Evolutionary conservation across 2,113 vertebrate genomes (phyloP), one percentile per base, ranked within the genome.

Genomic region (Atherinomorus stipes): DNA sequence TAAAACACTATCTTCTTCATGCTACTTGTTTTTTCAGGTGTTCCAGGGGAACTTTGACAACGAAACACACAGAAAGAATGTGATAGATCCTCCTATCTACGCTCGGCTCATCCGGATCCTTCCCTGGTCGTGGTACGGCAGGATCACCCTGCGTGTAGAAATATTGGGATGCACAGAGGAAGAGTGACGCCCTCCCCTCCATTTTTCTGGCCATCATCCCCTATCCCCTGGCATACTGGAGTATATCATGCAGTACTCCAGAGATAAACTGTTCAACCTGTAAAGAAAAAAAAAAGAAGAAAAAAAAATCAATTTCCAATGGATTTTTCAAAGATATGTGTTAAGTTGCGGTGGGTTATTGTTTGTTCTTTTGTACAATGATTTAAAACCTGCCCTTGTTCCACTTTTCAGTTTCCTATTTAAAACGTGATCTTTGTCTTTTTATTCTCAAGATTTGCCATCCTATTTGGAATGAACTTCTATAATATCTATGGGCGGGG

Each of bases 11-110:
- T 72, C 18, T 49, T n/a, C 2, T 59, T 19, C 13, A 15, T 75
- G 18, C 37, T 78, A 19, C 16, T 63, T 7, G 78, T 59, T 73
- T 42, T 74, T 57, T 1, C 85, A 99, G 98, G 98, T 99, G 56
- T 99, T 99, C 94, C 98, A 99, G 89, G 98, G 98, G 50, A 99
- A 99, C 88, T 99, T 99, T 66, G 98, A 99, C 94, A 99, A 99
- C 0, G 98, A 99, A 87, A 99, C 97, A 0, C 98, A 99, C 94
- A 96, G 98, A 88, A 99, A 99, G 95, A 99, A 99, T 0, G 96
- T 98, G 90, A 96, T 99, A 10, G 96, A 98, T 44, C 97, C 97
- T 0, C 96, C 97, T 0, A 95, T 99, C 93, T 93, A 94, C 0
- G 94, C 97, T 21, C 95, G 95, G 57, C 93, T 96, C 54, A 28